Evolutionary conservation across 2,797 vertebrate species (phyloP).

Genomic region (Dallia pectoralis): DNA sequence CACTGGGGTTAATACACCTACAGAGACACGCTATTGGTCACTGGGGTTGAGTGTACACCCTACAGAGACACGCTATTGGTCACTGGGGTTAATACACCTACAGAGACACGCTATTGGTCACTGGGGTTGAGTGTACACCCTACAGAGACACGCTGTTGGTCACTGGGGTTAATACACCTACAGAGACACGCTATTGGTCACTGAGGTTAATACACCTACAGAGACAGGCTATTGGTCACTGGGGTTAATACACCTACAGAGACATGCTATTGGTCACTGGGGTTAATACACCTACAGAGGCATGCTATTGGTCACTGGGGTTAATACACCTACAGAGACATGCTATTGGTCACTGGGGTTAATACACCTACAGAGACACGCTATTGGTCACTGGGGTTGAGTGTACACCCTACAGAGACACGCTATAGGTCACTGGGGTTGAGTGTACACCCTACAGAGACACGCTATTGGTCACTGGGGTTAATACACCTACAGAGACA

Average conservation of each 20-base stretch:
- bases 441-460: constrained; percentile 85
- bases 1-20: constrained; percentile 96
- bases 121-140: constrained; percentile 95
- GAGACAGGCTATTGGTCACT: too few species aligned
- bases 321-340: constrained; percentile 86
- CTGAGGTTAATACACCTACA: too few species aligned
- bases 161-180: constrained; percentile 96
- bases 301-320: constrained; percentile 96
- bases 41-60: constrained; percentile 95
- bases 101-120: constrained; percentile 73
- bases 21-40: constrained; percentile 73
- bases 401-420: constrained; percentile 81
- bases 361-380: too few species aligned
- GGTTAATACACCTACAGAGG: too few species aligned
- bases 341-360: not conserved
- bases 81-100: constrained; percentile 96
- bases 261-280: not conserved
- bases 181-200: not conserved
- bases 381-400: constrained; percentile 97
- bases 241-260: constrained; percentile 91
- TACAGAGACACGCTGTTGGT: constrained; percentile 74
- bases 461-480: constrained; percentile 84
- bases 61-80: constrained; percentile 74
- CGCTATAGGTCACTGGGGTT: constrained; percentile 87
- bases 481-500: constrained; percentile 86